These are phyloP conservation scores for Stictocephala bisonia DNA, from an alignment of 2,888 invertebrate species.

Conservation along the genomic window DNA sequence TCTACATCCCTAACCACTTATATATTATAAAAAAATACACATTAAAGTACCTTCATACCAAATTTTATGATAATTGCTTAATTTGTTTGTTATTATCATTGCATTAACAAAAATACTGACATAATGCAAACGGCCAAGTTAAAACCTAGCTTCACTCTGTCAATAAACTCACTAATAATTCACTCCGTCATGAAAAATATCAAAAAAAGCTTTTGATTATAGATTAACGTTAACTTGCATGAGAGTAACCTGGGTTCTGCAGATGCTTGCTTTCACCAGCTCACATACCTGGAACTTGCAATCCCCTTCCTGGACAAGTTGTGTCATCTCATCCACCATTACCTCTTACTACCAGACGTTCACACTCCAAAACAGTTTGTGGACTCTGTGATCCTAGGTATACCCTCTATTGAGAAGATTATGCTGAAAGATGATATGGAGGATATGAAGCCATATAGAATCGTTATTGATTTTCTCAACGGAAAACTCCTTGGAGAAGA, in stretches of 20 bases:
- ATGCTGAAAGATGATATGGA: conserved; percentile 3
- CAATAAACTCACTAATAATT: too few relatives aligned
- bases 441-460: conserved; percentile 32
- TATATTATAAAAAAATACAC: too few relatives aligned
- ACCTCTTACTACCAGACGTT: conserved; percentile 7
- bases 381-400: conserved; percentile 1
- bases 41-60: too few relatives aligned
- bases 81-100: too few relatives aligned
- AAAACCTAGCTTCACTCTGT: too few relatives aligned
- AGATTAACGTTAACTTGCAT: conserved; percentile 25
- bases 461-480: conserved; percentile 33
- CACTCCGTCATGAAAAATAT: too few relatives aligned
- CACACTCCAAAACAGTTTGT: conserved; percentile 24
- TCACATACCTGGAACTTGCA: conserved; percentile 26
- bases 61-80: too few relatives aligned
- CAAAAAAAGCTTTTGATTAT: too few relatives aligned
- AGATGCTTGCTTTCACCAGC: conserved; percentile 36
- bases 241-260: not conserved
- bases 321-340: conserved; percentile 18
- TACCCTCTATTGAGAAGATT: conserved; percentile 3
- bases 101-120: too few relatives aligned
- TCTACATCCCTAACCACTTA: too few relatives aligned
- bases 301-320: conserved; percentile 35
- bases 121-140: too few relatives aligned
- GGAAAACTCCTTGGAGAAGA: conserved; percentile 27